Conservation (phyloP, 2,797 vertebrate species). For the Champsocephalus esox region DNA sequence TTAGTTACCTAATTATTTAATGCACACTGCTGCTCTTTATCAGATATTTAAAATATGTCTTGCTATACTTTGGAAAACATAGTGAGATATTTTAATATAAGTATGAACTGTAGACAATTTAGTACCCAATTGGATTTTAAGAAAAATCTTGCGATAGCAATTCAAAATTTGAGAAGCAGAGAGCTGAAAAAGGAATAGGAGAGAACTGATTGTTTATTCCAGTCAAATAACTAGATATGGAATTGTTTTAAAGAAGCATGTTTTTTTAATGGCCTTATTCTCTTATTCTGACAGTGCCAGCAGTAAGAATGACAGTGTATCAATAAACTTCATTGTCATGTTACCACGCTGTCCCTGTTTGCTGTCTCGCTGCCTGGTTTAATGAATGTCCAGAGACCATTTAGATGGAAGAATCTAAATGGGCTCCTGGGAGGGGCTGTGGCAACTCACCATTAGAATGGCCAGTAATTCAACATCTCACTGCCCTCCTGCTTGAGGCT, state of each 20-base stretch:
- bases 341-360: conserved; percentile 55
- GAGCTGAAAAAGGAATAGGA: conserved; percentile 23
- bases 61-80: neutral
- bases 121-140: neutral
- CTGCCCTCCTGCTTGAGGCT: conserved; percentile 36
- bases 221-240: conserved; percentile 23
- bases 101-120: conserved; percentile 2
- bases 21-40: neutral
- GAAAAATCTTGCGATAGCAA: conserved; percentile 6
- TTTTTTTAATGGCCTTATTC: conserved; percentile 49
- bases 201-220: conserved; percentile 18
- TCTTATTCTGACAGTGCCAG: conserved; percentile 52
- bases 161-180: conserved; percentile 8
- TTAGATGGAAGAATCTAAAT: conserved; percentile 66
- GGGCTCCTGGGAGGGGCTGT: conserved; percentile 47
- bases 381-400: conserved; percentile 76
- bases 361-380: conserved; percentile 58
- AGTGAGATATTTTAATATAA: conserved; percentile 14
- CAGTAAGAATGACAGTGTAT: conserved; percentile 64
- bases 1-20: neutral
- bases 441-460: conserved; percentile 62
- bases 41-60: neutral
- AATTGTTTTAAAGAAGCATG: conserved; percentile 28
- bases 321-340: conserved; percentile 68
- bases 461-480: conserved; percentile 57